Conservation (phyloP, 2,113 vertebrate species). For the Leucoraja erinaceus region DNA sequence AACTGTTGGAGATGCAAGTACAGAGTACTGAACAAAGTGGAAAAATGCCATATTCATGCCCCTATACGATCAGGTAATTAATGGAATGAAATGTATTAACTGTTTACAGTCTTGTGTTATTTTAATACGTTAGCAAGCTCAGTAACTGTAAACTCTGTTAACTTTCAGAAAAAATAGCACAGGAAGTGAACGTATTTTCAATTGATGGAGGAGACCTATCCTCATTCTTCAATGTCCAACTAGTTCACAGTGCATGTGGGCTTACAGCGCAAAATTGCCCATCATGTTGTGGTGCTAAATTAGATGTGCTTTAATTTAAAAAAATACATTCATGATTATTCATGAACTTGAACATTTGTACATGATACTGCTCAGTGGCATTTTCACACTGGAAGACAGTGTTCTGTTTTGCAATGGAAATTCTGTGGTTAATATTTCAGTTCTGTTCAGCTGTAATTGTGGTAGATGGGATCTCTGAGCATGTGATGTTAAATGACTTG, state of each 20-base stretch:
- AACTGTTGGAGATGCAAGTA: conserved; percentile 75
- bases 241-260: background rate
- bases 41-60: conserved; percentile 50
- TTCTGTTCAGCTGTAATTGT: background rate
- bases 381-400: background rate
- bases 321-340: too few relatives aligned
- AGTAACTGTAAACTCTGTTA: background rate
- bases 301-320: too few relatives aligned
- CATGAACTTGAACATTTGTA: background rate
- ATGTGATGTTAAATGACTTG: background rate
- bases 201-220: background rate
- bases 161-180: background rate
- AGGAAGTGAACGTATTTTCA: background rate
- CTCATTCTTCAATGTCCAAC: background rate
- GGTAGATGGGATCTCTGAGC: background rate
- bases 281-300: background rate
- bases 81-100: conserved; percentile 14
- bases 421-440: background rate
- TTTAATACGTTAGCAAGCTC: background rate
- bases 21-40: conserved; percentile 51
- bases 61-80: conserved; percentile 79
- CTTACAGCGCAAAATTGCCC: background rate
- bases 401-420: background rate
- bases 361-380: background rate
- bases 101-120: background rate